A percentile compares a stretch with the other conserved stretches of the same genome.
phyloP scores from a whole-genome alignment of 2,888 invertebrate species.

The Sepioteuthis lessoniana region DNA sequence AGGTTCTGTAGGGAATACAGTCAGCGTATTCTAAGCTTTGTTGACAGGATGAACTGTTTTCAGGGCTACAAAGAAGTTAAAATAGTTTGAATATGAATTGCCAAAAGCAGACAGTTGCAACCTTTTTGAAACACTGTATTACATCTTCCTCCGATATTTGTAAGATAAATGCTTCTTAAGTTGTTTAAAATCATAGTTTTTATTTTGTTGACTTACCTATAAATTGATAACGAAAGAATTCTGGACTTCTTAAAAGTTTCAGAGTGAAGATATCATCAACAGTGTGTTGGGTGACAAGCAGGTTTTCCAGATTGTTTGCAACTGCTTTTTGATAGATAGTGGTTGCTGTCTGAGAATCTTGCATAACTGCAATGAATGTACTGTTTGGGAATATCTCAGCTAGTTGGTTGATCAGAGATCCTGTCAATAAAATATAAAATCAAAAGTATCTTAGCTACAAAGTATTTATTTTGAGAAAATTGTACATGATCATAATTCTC shows the following conservation, averaged over 20 bases:
- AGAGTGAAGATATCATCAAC: conserved; percentile 48
- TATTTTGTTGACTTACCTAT: conserved; percentile 51
- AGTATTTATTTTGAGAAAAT: neutral
- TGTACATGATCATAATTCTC: no score
- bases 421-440: neutral
- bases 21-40: no score
- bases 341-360: conserved; percentile 24
- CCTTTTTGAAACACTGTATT: no score
- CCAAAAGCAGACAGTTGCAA: no score
- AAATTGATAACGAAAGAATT: conserved; percentile 53
- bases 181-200: neutral
- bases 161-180: no score
- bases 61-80: no score
- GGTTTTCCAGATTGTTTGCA: conserved; percentile 43
- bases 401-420: conserved; percentile 38
- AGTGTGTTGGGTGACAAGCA: neutral
- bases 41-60: no score
- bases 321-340: neutral
- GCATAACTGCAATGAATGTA: conserved; percentile 47
- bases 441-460: neutral
- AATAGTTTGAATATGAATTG: no score
- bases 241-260: conserved; percentile 52
- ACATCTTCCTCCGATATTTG: no score
- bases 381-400: conserved; percentile 47
- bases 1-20: no score